Base-by-base conservation (phyloP, 2,113 vertebrate genomes). In the Urocynchramus pylzowi region DNA sequence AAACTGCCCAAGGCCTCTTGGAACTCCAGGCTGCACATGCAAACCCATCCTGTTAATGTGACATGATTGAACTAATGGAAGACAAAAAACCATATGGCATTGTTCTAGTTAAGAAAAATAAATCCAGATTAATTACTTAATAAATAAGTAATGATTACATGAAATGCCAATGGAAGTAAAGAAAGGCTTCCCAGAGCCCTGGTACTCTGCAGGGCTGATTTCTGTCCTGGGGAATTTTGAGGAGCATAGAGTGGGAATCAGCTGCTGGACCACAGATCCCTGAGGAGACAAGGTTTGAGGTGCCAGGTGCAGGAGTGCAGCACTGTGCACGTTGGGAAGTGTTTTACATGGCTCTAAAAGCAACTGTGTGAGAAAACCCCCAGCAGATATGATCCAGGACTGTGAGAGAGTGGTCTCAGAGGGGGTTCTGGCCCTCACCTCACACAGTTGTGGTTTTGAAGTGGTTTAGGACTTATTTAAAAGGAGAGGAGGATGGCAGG, bases 21-120 rank as follows among this genome's bases (percentile, higher is more conserved):
- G 63, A 92, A 63, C 61, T 84, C 31, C 41, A 89, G 60, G 47
- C 90, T 83, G 59, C 53, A 83, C 81, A 33, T 19, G 75, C 59
- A 96, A 96, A 88, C 14, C 37, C 63, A 86, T 74, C 70, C 64
- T 71, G 75, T 35, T 81, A 87, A 75, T 53, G 44, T 81, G 90
- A 94, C 71, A 52, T 70, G 79, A 90, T 53, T 86, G 90, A 93
- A 78, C 41, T 92, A 93, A 93, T 45, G 68, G 88, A 88, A 86
- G 68, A 92, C 42, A 75, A 42, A 84, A 81, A 94, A 35, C 19
- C 92, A 86, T 87, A 71, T 17, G 37, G 49, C n/a, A 71, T 68
- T 91, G 68, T 77, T 92, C 79, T 84, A 42, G n/a, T 37, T 88
- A 47, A 59, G 42, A 50, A 90, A 89, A 96, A 93, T 78, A 93